Percentiles rank a stretch among this genome's conserved stretches.
These are phyloP conservation scores for Rhagoletis pomonella DNA, from an alignment of 1,140 invertebrate genomes.

Conservation along the genomic window DNA sequence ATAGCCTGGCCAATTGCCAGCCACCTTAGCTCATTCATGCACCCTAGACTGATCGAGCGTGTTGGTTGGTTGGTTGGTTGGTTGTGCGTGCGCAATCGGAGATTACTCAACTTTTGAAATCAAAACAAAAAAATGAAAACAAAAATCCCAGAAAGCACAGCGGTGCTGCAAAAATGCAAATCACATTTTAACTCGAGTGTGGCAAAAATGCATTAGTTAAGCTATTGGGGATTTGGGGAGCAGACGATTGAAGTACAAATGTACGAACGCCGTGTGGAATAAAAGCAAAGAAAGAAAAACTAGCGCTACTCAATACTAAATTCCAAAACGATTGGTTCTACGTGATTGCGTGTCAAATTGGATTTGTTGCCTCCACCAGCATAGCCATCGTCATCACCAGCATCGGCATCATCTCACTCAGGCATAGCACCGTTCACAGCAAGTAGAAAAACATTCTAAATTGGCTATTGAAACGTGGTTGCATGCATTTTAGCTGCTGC, in stretches of 20 bases:
- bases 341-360: conserved; percentile 60
- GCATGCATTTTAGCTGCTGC: conserved; percentile 24
- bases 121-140: not conserved
- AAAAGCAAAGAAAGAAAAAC: not conserved
- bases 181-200: conserved; percentile 10
- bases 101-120: conserved; percentile 13
- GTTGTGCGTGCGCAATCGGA: conserved; percentile 20
- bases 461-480: conserved; percentile 33
- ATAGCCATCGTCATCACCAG: not conserved
- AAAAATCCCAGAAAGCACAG: not conserved
- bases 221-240: not conserved
- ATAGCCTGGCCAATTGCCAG: not conserved
- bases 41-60: not conserved
- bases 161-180: not conserved
- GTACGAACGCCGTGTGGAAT: not conserved
- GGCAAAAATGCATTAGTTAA: conserved; percentile 30
- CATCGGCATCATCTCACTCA: not conserved
- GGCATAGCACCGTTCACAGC: not conserved
- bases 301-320: conserved; percentile 11
- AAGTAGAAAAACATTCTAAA: conserved; percentile 17
- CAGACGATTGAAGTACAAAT: too few relatives aligned
- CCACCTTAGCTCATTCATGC: not conserved
- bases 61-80: not conserved
- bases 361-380: conserved; percentile 46
- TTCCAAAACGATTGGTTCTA: conserved; percentile 58